These are phyloP conservation scores for Galagoides demidoff DNA, from an alignment of 2,797 vertebrate genomes.

Conservation along the genomic window DNA sequence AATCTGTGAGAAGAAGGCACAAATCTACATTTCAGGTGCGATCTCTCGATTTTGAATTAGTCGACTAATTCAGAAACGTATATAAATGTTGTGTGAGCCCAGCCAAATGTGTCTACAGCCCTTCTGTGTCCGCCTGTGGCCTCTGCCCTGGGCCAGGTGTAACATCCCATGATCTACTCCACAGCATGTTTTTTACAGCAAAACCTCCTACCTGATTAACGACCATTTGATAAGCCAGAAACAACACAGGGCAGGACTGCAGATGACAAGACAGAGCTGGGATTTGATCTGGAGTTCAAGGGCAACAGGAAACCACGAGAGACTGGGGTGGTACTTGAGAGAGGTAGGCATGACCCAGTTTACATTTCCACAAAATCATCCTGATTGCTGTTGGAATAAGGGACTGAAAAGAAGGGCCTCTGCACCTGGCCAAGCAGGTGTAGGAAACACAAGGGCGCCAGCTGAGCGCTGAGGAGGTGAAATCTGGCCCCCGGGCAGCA, in stretches of 20 bases:
- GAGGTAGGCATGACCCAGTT: not conserved
- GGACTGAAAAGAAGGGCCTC: not conserved
- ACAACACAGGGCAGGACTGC: not conserved
- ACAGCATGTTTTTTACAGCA: not conserved
- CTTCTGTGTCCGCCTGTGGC: not conserved
- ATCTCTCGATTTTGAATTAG: constrained; percentile 44
- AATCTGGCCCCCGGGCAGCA: not conserved
- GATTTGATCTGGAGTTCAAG: not conserved
- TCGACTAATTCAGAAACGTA: not conserved
- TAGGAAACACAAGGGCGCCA: not conserved
- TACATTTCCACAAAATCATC: not conserved
- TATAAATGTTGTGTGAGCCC: not conserved
- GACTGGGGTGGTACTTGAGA: not conserved
- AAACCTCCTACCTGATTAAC: not conserved
- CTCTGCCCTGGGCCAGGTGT: not conserved
- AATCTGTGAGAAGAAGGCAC: not conserved
- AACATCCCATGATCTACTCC: not conserved
- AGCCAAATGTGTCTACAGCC: not conserved
- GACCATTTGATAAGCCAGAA: not conserved
- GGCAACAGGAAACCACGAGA: not conserved
- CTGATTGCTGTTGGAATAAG: not conserved
- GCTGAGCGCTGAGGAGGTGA: not conserved
- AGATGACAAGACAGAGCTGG: not conserved
- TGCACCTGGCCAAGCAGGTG: not conserved
- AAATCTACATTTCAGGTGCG: not conserved